A percentile compares a stretch with the other conserved stretches of the same genome.
phyloP scores from a whole-genome alignment of 2,888 invertebrate genomes.

The Marasmarcha lunaedactyla region DNA sequence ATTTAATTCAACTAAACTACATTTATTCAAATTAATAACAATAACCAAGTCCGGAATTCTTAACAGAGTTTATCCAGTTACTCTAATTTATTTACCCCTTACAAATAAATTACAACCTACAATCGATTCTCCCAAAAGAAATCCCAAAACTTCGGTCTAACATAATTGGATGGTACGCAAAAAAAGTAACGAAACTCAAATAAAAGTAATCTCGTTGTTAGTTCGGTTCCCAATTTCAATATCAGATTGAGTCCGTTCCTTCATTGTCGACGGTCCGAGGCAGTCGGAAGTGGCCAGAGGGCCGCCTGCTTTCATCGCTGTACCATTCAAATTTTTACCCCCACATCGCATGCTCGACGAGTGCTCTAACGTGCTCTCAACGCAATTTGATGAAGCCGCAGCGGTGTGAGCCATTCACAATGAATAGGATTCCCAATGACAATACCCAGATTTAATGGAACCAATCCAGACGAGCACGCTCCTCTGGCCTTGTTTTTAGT shows the following conservation, averaged over 20 bases:
- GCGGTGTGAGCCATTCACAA: constrained; percentile 37
- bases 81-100: no score
- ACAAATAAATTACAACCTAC: no score
- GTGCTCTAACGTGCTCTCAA: constrained; percentile 60
- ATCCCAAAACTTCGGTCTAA: no score
- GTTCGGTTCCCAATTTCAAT: constrained; percentile 49
- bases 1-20: no score
- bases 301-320: background rate
- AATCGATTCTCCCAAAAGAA: no score
- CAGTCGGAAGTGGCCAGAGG: constrained; percentile 46
- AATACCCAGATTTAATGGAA: constrained; percentile 57
- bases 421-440: constrained; percentile 56
- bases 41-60: no score
- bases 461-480: constrained; percentile 18
- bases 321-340: constrained; percentile 67
- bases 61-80: no score
- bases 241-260: constrained; percentile 45
- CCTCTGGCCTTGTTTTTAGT: background rate
- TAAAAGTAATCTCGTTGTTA: constrained; percentile 10
- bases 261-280: constrained; percentile 52
- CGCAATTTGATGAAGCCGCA: constrained; percentile 65
- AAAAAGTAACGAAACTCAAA: constrained; percentile 9
- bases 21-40: no score
- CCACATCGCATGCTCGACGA: constrained; percentile 45
- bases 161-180: no score